Base-by-base conservation (phyloP, 2,888 invertebrate genomes). In the Congeria kusceri region DNA sequence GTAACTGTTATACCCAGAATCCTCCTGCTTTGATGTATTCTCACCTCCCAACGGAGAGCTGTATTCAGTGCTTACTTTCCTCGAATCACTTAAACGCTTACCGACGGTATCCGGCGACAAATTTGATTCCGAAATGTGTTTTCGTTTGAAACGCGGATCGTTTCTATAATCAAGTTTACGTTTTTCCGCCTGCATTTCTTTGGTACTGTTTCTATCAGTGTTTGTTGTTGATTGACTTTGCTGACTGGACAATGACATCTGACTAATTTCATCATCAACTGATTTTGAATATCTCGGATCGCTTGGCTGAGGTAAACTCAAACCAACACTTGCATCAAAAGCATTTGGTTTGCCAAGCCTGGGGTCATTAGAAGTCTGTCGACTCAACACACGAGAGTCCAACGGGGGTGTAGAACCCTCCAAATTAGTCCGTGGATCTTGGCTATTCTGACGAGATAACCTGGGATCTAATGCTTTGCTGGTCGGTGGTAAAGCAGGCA, bases 111-210 rank as follows among this genome's bases (percentile, higher is more conserved):
- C 68, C 15, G 76, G 73, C 39, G 82, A 70, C 20, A 62, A 53
- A 29, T 56, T 75, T 61, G 82, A 68, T 57, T 82, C 82, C 4
- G 76, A 62, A 62, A 82, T 78, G 63, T 83, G 76, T 87, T 90
- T 84, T 65, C 92, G 89, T 72, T 92, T 91, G 75, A 93, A 91
- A 32, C 93, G 86, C 3, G 93, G 93, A 86, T 94, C 93, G 87
- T 91, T 92, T 58, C 92, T 84, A 79, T 90, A 84, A 57, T 91
- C 90, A 69, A 92, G 82, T 70, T 89, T 90, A 53, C 88, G 87
- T 71, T 90, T 90, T 23, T 83, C 75, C 3, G 71, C 47, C 18
- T 75, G 56, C 28, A 69, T 57, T 44, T 66, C 59, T 32, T 49
- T 64, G n/a, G 62, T 59, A 18, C 68, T 69, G 44, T 74, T 73